A percentile compares a stretch with the other conserved stretches of the same genome.
These are phyloP conservation scores for Galagoides demidoff DNA, from an alignment of 2,797 vertebrate genomes.

Conservation along the genomic window DNA sequence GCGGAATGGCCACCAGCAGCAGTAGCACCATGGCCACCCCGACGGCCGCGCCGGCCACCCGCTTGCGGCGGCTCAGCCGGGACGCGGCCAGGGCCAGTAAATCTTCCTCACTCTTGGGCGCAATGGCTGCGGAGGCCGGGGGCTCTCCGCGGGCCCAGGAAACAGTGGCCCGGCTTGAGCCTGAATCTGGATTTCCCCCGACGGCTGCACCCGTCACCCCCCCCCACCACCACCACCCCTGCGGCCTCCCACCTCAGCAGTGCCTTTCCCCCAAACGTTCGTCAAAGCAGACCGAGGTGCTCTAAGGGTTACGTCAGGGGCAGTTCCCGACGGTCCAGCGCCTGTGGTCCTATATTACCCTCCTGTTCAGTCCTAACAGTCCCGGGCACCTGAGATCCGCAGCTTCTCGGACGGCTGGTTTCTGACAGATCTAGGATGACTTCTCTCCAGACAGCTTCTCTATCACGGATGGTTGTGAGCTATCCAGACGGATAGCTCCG, in stretches of 20 bases:
- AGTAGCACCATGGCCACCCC: slow-evolving; percentile 98
- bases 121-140: slow-evolving; percentile 91
- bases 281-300: slow-evolving; percentile 3
- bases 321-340: slow-evolving; percentile 16
- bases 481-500: slow-evolving; percentile 37
- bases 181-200: slow-evolving; percentile 38
- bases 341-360: neutral
- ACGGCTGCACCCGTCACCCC: slow-evolving; percentile 61
- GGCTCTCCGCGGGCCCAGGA: slow-evolving; percentile 76
- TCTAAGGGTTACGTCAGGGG: neutral
- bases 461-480: slow-evolving; percentile 48
- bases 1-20: slow-evolving; percentile 96
- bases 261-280: slow-evolving; percentile 13
- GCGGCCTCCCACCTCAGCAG: neutral
- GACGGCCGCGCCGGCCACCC: slow-evolving; percentile 95
- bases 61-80: slow-evolving; percentile 94
- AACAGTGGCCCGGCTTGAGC: slow-evolving; percentile 50
- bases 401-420: slow-evolving; percentile 64
- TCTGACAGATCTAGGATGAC: slow-evolving; percentile 32
- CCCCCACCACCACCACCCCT: neutral
- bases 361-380: neutral
- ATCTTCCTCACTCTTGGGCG: slow-evolving; percentile 96
- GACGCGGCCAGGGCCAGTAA: slow-evolving; percentile 97
- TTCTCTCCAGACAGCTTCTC: slow-evolving; percentile 55
- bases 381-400: slow-evolving; percentile 21